Evolutionary conservation across 64 coral and sea anemone species (phyloP), one percentile per base, ranked within the genome.

Genomic region (Catalaphyllia jardinei): DNA sequence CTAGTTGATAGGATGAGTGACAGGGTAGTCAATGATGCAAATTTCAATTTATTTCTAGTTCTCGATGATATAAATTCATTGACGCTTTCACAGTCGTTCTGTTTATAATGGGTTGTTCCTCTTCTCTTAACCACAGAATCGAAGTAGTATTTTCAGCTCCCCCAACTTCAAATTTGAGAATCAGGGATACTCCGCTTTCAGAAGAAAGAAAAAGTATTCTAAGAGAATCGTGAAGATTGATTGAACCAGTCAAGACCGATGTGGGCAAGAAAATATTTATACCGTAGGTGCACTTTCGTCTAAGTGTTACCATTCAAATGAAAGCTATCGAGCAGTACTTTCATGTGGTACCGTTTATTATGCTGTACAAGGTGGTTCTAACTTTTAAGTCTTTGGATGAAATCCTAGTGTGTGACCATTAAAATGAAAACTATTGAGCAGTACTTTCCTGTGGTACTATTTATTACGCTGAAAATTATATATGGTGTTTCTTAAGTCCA

Each of bases 241-340:
- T 90, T 9, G 89, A 90, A 73, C 89, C 89, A 20, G 89, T 90
- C 12, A 90, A 90, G 69, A 76, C 71, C 27, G 71, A 50, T 9
- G 33, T 52, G 12, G 89, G 89, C 24, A 90, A 79, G 15, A 65
- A 72, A 5, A 78, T 90, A 4, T 90, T 90, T 64, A 30, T 69
- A 29, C 81, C 78, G 89, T 90, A 73, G 31, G 87, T 67, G 19
- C 10, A 57, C 10, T 57, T 57, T 57, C 15, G 54, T 57, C 54
- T 13, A 16, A 14, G 10, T 57, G 11, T 16, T 1, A 13, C 54
- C 10, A 57, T 57, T 57, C 12, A 57, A 57, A 55, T 55, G 52
- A 14, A 57, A 57, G 15, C 12, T 57, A 16, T 9, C 3, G 54
- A 57, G 52, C 52, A 54, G 54, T 57, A 57, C 54, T 57, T 57